Conservation (phyloP, 2,113 vertebrate genomes). For the Puntigrus tetrazona region DNA sequence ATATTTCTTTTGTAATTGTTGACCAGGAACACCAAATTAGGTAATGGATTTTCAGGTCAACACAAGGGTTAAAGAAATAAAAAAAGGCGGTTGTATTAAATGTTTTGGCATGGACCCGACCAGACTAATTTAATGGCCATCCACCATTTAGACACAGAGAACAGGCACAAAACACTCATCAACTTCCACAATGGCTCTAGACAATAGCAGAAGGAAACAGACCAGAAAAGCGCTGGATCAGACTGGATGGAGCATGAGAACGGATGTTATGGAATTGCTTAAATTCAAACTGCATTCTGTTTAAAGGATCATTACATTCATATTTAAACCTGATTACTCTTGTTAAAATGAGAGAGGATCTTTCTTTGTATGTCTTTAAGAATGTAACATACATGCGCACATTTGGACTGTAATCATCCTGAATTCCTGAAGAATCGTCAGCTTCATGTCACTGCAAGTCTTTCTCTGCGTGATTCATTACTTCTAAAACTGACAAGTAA, state of each 20-base stretch:
- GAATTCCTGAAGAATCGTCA: not conserved
- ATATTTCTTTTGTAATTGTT: too few species aligned
- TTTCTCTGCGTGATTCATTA: slow-evolving; percentile 28
- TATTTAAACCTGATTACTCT: not conserved
- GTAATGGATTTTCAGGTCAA: too few species aligned
- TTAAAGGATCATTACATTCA: not conserved
- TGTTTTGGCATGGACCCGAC: not conserved
- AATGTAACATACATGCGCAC: not conserved
- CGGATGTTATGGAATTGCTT: not conserved
- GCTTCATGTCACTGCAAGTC: slow-evolving; percentile 15
- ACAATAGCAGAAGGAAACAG: not conserved
- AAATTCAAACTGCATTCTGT: not conserved
- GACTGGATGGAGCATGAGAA: slow-evolving; percentile 25
- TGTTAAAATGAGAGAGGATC: not conserved
- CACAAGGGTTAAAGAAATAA: too few species aligned
- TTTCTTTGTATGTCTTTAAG: not conserved
- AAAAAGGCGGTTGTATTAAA: not conserved
- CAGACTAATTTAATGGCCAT: not conserved
- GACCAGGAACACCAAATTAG: too few species aligned
- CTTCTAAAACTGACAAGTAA: slow-evolving; percentile 37
- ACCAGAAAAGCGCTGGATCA: slow-evolving; percentile 27
- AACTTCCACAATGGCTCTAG: not conserved
- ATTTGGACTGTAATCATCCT: not conserved
- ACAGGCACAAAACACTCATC: slow-evolving; percentile 33
- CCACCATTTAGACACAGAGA: slow-evolving; percentile 28